Evolutionary conservation across 2,113 vertebrate genomes (phyloP).

Genomic region (Phaethon lepturus): DNA sequence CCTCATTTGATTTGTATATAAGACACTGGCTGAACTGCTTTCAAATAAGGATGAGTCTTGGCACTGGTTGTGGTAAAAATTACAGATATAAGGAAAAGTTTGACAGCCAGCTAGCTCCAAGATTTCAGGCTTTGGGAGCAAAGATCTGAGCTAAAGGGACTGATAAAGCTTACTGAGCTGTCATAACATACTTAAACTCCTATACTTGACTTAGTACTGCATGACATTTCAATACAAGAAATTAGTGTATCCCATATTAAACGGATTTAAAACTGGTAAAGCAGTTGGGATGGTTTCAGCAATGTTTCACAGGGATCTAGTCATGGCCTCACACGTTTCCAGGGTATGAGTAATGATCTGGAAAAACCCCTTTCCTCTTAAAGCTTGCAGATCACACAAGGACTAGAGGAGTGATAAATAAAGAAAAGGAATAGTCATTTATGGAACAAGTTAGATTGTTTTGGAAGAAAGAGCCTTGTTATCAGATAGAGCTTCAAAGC

Average conservation of each 20-base stretch:
- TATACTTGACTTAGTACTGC: not conserved
- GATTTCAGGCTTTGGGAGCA: slow-evolving; percentile 16
- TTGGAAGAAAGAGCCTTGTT: not conserved
- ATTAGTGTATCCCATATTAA: not conserved
- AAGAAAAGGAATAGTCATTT: not conserved
- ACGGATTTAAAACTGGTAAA: slow-evolving; percentile 5
- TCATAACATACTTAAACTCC: not conserved
- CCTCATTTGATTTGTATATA: not conserved
- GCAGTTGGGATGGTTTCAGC: slow-evolving; percentile 3
- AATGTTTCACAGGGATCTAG: not conserved
- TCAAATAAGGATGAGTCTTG: not conserved
- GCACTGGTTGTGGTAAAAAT: not conserved
- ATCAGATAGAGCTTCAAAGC: not conserved
- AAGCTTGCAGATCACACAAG: not conserved
- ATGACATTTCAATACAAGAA: not conserved
- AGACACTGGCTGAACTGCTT: not conserved
- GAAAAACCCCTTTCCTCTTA: not conserved
- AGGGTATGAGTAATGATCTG: not conserved
- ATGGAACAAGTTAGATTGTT: not conserved
- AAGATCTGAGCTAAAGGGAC: not conserved
- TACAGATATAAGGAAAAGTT: not conserved
- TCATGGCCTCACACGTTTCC: not conserved
- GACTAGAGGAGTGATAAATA: not conserved
- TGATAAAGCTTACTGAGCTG: slow-evolving; percentile 3
- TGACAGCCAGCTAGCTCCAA: not conserved